These are phyloP conservation scores for Heloderma charlesbogerti DNA, from an alignment of 2,113 vertebrate genomes.

Conservation along the genomic window DNA sequence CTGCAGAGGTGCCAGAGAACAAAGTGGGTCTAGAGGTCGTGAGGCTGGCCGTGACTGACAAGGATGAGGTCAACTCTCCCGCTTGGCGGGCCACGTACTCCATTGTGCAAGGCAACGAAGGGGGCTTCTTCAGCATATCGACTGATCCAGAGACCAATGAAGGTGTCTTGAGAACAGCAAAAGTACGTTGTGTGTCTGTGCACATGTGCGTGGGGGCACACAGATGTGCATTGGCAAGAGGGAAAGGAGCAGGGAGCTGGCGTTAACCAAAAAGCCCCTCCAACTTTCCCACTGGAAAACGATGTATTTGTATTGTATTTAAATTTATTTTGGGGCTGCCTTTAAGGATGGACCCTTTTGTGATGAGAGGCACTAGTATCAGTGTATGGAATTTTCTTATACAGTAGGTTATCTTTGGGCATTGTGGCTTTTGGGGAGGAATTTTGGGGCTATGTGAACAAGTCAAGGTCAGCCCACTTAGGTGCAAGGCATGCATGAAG, in stretches of 20 bases:
- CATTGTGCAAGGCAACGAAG: constrained; percentile 80
- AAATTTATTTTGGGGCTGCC: background rate
- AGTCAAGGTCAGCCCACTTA: too few relatives aligned
- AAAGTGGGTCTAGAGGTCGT: constrained; percentile 64
- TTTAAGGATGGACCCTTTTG: background rate
- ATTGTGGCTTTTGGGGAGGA: background rate
- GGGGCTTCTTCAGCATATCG: constrained; percentile 75
- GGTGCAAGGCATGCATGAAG: background rate
- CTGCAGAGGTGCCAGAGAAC: constrained; percentile 79
- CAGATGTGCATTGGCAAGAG: too few relatives aligned
- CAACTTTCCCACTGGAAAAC: too few relatives aligned
- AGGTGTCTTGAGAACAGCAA: constrained; percentile 84
- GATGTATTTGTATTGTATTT: background rate
- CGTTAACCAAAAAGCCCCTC: too few relatives aligned
- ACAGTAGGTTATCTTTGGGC: background rate
- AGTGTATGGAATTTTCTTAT: background rate
- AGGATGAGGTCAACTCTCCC: constrained; percentile 73
- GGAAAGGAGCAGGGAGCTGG: too few relatives aligned
- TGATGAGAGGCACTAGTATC: background rate
- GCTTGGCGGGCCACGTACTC: constrained; percentile 86
- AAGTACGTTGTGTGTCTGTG: constrained; percentile 71
- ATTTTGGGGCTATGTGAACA: background rate
- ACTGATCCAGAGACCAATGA: constrained; percentile 82
- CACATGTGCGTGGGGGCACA: background rate
- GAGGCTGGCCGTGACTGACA: constrained; percentile 79